Conservation (phyloP, 2,888 invertebrate species). For the Aphrophora alni region DNA sequence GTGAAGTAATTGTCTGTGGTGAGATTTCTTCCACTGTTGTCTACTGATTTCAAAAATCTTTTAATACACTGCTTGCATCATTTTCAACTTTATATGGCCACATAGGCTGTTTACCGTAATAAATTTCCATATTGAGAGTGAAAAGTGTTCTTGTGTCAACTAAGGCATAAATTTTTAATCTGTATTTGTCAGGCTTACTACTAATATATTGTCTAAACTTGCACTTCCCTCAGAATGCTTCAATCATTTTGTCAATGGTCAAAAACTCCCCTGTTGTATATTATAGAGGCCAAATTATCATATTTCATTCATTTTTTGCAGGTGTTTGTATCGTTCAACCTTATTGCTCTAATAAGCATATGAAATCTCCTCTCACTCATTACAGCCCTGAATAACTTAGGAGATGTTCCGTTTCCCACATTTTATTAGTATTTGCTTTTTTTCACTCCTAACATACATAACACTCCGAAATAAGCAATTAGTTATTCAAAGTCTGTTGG, state of each 20-base stretch:
- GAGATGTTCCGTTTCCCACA: neutral
- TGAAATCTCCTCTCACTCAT: slow-evolving; percentile 3
- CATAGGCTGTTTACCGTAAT: slow-evolving; percentile 40
- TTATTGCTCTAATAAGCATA: neutral
- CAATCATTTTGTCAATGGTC: slow-evolving; percentile 50
- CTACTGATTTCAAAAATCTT: slow-evolving; percentile 40
- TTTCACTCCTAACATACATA: slow-evolving; percentile 26
- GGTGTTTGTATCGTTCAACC: slow-evolving; percentile 7
- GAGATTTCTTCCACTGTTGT: slow-evolving; percentile 15
- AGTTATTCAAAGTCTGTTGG: slow-evolving; percentile 45
- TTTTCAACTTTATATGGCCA: slow-evolving; percentile 43
- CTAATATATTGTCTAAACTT: slow-evolving; percentile 51
- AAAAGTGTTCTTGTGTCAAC: slow-evolving; percentile 42
- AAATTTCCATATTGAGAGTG: slow-evolving; percentile 44
- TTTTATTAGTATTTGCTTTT: slow-evolving; percentile 31
- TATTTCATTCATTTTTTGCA: slow-evolving; percentile 46
- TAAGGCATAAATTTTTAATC: neutral
- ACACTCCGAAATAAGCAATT: slow-evolving; percentile 45
- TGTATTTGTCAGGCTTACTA: slow-evolving; percentile 51
- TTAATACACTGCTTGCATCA: slow-evolving; percentile 39
- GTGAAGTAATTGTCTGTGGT: slow-evolving; percentile 21
- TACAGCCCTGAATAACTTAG: neutral
- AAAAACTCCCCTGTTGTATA: slow-evolving; percentile 39
- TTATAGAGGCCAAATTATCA: slow-evolving; percentile 48
- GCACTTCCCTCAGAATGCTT: slow-evolving; percentile 39